These are phyloP conservation scores for Caenorhabditis remanei DNA, from an alignment of 1,140 invertebrate genomes.

Conservation along the genomic window DNA sequence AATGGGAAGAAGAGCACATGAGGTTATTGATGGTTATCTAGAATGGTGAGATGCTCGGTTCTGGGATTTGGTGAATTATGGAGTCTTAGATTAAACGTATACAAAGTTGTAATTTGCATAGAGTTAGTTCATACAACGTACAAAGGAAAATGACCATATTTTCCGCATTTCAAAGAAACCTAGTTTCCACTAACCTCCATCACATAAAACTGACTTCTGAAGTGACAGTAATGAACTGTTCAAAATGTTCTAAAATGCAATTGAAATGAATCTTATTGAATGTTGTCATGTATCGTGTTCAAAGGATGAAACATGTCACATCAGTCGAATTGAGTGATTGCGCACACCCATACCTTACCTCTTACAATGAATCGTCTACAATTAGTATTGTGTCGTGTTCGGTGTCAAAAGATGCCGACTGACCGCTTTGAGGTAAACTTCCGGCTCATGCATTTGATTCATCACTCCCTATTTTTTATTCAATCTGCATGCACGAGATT, in stretches of 20 bases:
- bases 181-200: too few species aligned
- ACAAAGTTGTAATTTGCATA: too few species aligned
- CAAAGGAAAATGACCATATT: too few species aligned
- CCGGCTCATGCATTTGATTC: constrained; percentile 51
- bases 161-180: too few species aligned
- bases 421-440: constrained; percentile 48
- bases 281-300: not conserved
- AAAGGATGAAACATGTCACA: constrained; percentile 54
- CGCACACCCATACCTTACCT: not conserved
- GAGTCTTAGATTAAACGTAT: too few species aligned
- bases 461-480: constrained; percentile 39
- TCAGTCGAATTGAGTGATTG: constrained; percentile 55
- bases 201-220: not conserved
- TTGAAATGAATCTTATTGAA: constrained; percentile 29
- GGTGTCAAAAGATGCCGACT: constrained; percentile 36
- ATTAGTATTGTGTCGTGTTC: constrained; percentile 45
- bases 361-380: constrained; percentile 47
- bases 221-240: constrained; percentile 40
- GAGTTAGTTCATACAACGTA: too few species aligned
- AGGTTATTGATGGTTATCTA: constrained; percentile 53
- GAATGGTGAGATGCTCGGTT: not conserved
- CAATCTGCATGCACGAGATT: constrained; percentile 1
- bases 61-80: too few species aligned
- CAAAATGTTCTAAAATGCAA: constrained; percentile 25
- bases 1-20: not conserved